Percentiles rank a stretch among this genome's conserved stretches.
Evolutionary conservation across 2,113 vertebrate genomes (phyloP).

Genomic region (Menidia beryllina): DNA sequence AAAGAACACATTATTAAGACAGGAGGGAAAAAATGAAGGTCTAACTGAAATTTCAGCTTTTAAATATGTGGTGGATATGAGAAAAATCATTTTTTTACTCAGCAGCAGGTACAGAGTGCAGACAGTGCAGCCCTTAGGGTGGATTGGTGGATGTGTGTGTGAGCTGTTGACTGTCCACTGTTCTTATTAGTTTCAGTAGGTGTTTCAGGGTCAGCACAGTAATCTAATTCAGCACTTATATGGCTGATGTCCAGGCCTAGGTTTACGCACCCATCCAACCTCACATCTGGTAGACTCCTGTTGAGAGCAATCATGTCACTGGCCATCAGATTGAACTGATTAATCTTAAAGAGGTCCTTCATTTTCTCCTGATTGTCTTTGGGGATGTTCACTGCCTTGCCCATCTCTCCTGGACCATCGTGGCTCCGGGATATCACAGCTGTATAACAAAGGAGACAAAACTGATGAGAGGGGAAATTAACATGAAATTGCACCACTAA

Average conservation of each 20-base stretch:
- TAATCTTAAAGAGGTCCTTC: slow-evolving; percentile 99
- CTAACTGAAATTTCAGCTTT: too few species aligned
- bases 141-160: background rate
- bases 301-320: slow-evolving; percentile 97
- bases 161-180: background rate
- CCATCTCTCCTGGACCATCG: slow-evolving; percentile 97
- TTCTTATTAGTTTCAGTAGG: background rate
- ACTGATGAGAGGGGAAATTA: slow-evolving; percentile 12
- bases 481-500: slow-evolving; percentile 3
- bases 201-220: slow-evolving; percentile 22
- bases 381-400: slow-evolving; percentile 92
- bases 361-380: slow-evolving; percentile 97
- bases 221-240: slow-evolving; percentile 11
- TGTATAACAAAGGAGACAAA: slow-evolving; percentile 55
- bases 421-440: slow-evolving; percentile 94
- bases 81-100: too few species aligned
- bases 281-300: slow-evolving; percentile 94
- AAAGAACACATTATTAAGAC: too few species aligned
- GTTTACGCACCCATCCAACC: slow-evolving; percentile 91
- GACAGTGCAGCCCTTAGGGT: too few species aligned
- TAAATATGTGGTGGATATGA: too few species aligned
- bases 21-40: too few species aligned
- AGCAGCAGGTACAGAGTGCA: background rate
- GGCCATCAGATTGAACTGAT: slow-evolving; percentile 99
- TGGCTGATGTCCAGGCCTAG: background rate